Base-by-base conservation (phyloP, 2,888 invertebrate genomes). In the Theodoxus fluviatilis region DNA sequence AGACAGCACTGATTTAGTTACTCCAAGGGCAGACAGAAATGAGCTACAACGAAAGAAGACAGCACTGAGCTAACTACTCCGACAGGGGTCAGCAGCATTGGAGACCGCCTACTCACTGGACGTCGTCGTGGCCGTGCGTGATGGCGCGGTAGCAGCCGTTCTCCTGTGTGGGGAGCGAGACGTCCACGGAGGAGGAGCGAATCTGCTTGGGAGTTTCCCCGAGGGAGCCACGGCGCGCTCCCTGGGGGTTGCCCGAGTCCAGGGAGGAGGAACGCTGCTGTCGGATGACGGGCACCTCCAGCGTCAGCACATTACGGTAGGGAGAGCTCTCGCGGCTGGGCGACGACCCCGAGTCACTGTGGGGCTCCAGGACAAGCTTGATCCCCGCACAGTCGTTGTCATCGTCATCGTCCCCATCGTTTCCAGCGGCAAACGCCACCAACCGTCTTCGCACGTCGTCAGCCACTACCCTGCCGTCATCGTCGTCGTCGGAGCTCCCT, bases 111-210 rank as follows among this genome's bases (percentile, higher is more conserved):
- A 63, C 52, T 49, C 38, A 49, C 33, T 35, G 47, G 15, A 7
- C 35, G 6, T 18, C 15, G 25, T 12, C 6, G 67, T 22, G 2
- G 25, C 64, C 37, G 1, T 67, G 73, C 1, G 75, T 71, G 7
- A 82, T 81, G 38, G 81, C 82, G 38, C 76, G 76, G 67, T 81
- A 83, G 33, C 75, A 71, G 18, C 71, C 65, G 22, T 81, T 74
- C 52, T 80, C 78, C 49, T 80, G 80, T 33, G 82, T 81, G 4
- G 83, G 82, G 67, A 83, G 73, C 71, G 75, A 78, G 2, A 83
- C 81, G 75, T 84, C 84, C 68, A 84, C 80, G 0, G 84, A 84
- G 67, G 80, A 80, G 35, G 83, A 83, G 35, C 84, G 76, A n/a
- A 76, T 74, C 72, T 82, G 81, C 49, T 80, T 77, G 79, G 0